These are phyloP conservation scores for Pteronotus mesoamericanus DNA, from an alignment of 2,797 vertebrate species.

Conservation along the genomic window DNA sequence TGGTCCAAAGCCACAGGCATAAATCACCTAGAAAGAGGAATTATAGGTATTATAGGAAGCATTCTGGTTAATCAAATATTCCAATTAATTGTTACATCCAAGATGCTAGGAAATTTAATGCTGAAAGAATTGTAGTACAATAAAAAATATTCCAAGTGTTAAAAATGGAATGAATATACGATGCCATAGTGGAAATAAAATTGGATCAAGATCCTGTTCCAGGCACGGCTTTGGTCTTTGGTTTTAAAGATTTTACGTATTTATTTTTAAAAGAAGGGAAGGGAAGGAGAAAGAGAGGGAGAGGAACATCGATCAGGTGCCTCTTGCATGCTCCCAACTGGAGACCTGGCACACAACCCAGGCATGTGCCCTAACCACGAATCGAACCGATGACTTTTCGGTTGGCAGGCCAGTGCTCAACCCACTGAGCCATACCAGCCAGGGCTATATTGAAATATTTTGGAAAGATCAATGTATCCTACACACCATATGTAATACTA, in stretches of 20 bases:
- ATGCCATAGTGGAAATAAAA: background rate
- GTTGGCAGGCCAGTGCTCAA: too few relatives aligned
- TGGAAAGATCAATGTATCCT: background rate
- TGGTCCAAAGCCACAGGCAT: background rate
- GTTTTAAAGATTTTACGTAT: too few relatives aligned
- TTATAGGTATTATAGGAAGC: background rate
- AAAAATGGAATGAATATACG: background rate
- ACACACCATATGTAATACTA: background rate
- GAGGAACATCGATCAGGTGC: too few relatives aligned
- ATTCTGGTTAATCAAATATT: slow-evolving; percentile 1
- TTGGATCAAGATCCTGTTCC: background rate
- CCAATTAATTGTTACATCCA: background rate
- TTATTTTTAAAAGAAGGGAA: too few relatives aligned
- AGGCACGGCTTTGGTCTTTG: background rate
- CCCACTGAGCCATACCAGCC: too few relatives aligned
- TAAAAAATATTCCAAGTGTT: slow-evolving; percentile 11
- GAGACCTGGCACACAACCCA: too few relatives aligned
- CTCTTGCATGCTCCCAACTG: too few relatives aligned
- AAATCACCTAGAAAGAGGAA: background rate
- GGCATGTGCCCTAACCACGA: too few relatives aligned
- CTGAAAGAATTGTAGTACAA: slow-evolving; percentile 1
- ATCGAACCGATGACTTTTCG: too few relatives aligned
- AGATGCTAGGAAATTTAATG: background rate
- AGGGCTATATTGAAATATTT: background rate
- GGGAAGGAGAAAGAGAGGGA: too few relatives aligned